These are phyloP conservation scores for Drosophila jambulina DNA, from an alignment of 1,140 invertebrate genomes.

Conservation along the genomic window DNA sequence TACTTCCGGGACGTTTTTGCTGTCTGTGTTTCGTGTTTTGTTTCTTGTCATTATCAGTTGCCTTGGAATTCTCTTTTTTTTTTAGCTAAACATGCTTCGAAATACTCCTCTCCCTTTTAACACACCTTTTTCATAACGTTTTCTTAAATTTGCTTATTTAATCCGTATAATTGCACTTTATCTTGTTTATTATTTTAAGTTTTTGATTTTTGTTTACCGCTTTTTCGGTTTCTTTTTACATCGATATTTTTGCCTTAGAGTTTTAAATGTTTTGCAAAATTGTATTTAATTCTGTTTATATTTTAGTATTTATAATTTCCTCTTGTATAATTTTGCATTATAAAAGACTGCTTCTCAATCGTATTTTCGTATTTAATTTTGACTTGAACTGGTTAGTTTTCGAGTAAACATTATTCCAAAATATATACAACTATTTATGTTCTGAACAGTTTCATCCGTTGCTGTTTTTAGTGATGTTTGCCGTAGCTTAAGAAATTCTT, in stretches of 20 bases:
- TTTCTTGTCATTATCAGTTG: conserved; percentile 45
- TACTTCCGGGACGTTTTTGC: conserved; percentile 6
- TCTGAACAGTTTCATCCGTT: conserved; percentile 58
- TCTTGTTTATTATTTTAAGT: conserved; percentile 64
- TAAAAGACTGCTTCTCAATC: conserved; percentile 40
- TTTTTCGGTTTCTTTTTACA: conserved; percentile 40
- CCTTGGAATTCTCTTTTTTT: conserved; percentile 36
- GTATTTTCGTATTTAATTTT: conserved; percentile 51
- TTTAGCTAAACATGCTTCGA: conserved; percentile 67
- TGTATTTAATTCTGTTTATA: conserved; percentile 25
- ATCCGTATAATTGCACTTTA: conserved; percentile 83
- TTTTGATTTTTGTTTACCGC: conserved; percentile 66
- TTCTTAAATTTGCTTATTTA: conserved; percentile 77
- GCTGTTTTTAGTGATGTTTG: conserved; percentile 40
- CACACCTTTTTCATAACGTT: conserved; percentile 49
- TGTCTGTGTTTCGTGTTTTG: conserved; percentile 28
- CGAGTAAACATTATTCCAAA: conserved; percentile 80
- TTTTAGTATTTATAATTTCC: conserved; percentile 25
- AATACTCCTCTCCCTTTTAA: conserved; percentile 62
- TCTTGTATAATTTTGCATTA: conserved; percentile 65
- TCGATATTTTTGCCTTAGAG: conserved; percentile 60
- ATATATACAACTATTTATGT: conserved; percentile 81
- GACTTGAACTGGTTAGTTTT: conserved; percentile 59
- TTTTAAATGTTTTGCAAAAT: conserved; percentile 47
- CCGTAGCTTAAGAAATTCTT: conserved; percentile 47